Conservation (phyloP, 2,113 vertebrate genomes). For the Ochotona princeps region DNA sequence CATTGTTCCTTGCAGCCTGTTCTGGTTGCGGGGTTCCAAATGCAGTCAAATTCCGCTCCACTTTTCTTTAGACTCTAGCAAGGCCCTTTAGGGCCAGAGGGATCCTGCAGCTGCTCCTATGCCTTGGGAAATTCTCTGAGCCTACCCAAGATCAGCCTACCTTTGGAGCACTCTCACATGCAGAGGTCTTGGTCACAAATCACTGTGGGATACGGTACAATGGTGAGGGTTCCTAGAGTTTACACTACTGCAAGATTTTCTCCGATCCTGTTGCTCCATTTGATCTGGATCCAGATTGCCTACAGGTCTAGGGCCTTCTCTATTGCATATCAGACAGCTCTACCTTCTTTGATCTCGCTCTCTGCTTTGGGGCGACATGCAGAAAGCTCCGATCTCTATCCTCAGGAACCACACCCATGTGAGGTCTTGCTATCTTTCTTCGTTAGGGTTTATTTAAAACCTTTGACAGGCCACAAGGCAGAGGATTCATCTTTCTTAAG, state of each 20-base stretch:
- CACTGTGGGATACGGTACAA: background rate
- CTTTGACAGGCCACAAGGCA: background rate
- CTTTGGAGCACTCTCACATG: background rate
- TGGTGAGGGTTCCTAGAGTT: background rate
- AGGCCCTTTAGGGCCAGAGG: constrained; percentile 52
- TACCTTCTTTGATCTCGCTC: background rate
- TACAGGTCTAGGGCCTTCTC: background rate
- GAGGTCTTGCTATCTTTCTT: background rate
- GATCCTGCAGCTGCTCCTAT: background rate
- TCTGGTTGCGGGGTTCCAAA: background rate
- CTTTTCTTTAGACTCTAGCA: background rate
- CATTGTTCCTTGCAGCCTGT: background rate
- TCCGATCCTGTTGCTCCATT: background rate
- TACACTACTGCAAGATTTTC: background rate
- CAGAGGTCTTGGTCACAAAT: background rate
- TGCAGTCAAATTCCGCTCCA: background rate
- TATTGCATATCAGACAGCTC: background rate
- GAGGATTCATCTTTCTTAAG: background rate
- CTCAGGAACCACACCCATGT: background rate
- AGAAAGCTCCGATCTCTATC: background rate
- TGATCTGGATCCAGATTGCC: background rate
- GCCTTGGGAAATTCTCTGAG: background rate
- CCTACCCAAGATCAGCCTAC: background rate
- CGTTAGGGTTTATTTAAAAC: background rate
- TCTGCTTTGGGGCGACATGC: background rate